A percentile compares a stretch with the other conserved stretches of the same genome.
These are phyloP conservation scores for Spilogale gracilis DNA, from an alignment of 2,113 vertebrate genomes.

Conservation along the genomic window DNA sequence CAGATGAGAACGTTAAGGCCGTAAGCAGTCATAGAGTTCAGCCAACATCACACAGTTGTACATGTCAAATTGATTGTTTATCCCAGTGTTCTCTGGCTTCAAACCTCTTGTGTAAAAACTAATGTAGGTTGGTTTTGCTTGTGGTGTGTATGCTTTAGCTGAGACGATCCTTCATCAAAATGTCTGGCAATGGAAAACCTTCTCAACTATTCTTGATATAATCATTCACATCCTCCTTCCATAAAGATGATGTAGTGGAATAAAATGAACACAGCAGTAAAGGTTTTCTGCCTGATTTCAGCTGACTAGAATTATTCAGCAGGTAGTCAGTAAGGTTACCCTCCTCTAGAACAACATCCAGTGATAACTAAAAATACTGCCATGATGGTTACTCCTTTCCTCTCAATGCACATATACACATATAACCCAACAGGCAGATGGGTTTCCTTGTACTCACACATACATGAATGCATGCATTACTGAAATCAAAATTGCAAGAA, in stretches of 20 bases:
- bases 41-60: not conserved
- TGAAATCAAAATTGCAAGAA: not conserved
- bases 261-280: not conserved
- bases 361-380: not conserved
- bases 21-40: not conserved
- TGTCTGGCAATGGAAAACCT: not conserved
- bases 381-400: not conserved
- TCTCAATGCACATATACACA: not conserved
- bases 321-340: not conserved
- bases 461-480: not conserved
- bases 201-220: not conserved
- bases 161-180: not conserved
- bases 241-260: not conserved
- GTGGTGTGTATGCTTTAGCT: not conserved
- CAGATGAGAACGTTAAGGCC: not conserved
- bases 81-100: not conserved
- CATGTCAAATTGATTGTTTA: not conserved
- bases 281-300: not conserved
- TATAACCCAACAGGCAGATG: not conserved
- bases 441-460: not conserved
- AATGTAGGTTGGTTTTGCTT: not conserved
- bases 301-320: not conserved
- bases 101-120: not conserved
- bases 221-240: not conserved
- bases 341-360: not conserved